Base-by-base conservation (phyloP, 1,140 invertebrate genomes). In the Drosophila leontia region DNA sequence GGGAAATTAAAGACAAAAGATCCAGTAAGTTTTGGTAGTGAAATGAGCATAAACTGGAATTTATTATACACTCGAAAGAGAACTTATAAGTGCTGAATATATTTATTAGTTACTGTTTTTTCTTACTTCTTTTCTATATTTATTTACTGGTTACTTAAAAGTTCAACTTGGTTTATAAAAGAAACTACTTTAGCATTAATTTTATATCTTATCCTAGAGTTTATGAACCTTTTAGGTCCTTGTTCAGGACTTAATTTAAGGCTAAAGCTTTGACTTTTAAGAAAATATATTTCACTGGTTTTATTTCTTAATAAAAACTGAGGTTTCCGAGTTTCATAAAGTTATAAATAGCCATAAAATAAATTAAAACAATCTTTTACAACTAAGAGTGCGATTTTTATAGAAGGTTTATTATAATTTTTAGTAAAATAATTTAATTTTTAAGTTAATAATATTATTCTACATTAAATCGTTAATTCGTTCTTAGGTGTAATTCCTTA, bases 1-100 rank as follows among this genome's bases (percentile, higher is more conserved):
- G 37, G 9, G 42, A 70, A 67, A 60, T 72, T 48, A 48, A 75
- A 72, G 39, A n/a, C 37, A 51, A 57, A 44, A 45, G 42, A 56
- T 69, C 13, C 7, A 53, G 48, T 53, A 67, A 70, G 26, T 29
- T 26, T 29, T 29, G 6, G 26, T 29, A 29, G 26, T 29, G 26
- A 29, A 29, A 29, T 6, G 26, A 4, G 26, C 26, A 29, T 29
- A 6, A 29, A 68, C n/a, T 70, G 32, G 17, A 67, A 26, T 39
- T 67, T 63, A 67, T 39, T 11, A 1, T 37, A 37, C 23, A 55
- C 61, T 45, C 47, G 11, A 53, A 45, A 42, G 62, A 39, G 23
- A 32, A 34, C 48, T 37, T 45, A 37, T 42, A 51, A 65, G 7
- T 12, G 47, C 9, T 6, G 5, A 32, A 32, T 45, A 53, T 65